Evolutionary conservation across 2,113 vertebrate species (phyloP).

Genomic region (Cettia cetti): DNA sequence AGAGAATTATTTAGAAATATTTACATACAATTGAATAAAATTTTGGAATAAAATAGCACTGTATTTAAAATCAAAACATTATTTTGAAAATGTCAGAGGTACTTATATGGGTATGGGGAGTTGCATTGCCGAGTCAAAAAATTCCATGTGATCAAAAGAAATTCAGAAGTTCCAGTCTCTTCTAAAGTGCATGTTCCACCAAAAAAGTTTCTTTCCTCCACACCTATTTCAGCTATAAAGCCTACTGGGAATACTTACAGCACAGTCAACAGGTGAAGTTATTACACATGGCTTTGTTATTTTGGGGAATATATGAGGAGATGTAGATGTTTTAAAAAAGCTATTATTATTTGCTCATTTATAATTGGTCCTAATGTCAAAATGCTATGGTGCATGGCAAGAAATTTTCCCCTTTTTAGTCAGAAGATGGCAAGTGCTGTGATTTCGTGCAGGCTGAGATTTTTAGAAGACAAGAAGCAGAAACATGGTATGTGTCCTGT

Average conservation of each 20-base stretch:
- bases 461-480: background rate
- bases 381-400: background rate
- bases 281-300: background rate
- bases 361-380: background rate
- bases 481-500: background rate
- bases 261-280: background rate
- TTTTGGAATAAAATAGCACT: background rate
- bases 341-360: background rate
- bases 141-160: background rate
- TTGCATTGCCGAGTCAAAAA: background rate
- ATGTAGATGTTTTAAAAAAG: background rate
- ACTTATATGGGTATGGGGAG: background rate
- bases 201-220: background rate
- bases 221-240: background rate
- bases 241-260: background rate
- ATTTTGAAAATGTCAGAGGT: background rate
- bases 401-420: background rate
- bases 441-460: accelerated
- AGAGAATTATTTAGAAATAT: background rate
- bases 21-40: background rate
- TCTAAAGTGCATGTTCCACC: background rate
- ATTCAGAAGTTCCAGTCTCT: background rate
- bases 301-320: background rate
- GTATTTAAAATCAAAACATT: background rate
- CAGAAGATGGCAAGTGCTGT: background rate